Percentiles rank a stretch among this genome's conserved stretches.
Conservation (phyloP, 2,888 invertebrate species). For the Drosophila quinaria region DNA sequence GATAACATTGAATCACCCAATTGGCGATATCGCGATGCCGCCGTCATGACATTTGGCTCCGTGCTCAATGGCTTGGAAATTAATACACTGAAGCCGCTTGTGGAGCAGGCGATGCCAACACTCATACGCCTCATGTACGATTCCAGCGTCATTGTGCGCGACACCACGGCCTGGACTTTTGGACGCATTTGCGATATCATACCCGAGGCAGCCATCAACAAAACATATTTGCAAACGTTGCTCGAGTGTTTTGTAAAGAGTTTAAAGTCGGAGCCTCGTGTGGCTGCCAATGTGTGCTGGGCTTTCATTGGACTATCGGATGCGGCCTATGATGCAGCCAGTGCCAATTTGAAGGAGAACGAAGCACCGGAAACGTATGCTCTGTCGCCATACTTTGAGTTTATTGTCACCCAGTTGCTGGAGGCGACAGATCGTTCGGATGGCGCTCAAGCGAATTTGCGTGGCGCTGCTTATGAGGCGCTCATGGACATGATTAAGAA, state of each 20-base stretch:
- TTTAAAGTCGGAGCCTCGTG: conserved; percentile 96
- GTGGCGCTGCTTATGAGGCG: conserved; percentile 99
- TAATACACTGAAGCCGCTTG: conserved; percentile 94
- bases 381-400: conserved; percentile 96
- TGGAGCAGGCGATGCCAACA: conserved; percentile 98
- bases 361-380: conserved; percentile 95
- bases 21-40: conserved; percentile 98
- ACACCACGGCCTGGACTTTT: conserved; percentile 99
- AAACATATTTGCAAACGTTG: conserved; percentile 92
- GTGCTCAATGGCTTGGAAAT: conserved; percentile 96
- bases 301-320: conserved; percentile 98
- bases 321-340: conserved; percentile 97
- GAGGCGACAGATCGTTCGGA: conserved; percentile 98
- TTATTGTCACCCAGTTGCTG: conserved; percentile 95
- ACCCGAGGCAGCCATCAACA: conserved; percentile 97
- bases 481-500: conserved; percentile 99
- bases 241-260: conserved; percentile 94
- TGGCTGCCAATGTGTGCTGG: conserved; percentile 99
- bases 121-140: conserved; percentile 98
- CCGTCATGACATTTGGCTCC: conserved; percentile 99
- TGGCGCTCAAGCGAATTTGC: conserved; percentile 96
- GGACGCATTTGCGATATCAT: conserved; percentile 98
- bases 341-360: conserved; percentile 86
- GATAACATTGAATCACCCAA: conserved; percentile 96
- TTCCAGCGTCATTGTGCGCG: conserved; percentile 96